These are phyloP conservation scores for Aurelia sp. DNA, from an alignment of 30 jellyfish, hydroid and myxozoan species.

Conservation along the genomic window DNA sequence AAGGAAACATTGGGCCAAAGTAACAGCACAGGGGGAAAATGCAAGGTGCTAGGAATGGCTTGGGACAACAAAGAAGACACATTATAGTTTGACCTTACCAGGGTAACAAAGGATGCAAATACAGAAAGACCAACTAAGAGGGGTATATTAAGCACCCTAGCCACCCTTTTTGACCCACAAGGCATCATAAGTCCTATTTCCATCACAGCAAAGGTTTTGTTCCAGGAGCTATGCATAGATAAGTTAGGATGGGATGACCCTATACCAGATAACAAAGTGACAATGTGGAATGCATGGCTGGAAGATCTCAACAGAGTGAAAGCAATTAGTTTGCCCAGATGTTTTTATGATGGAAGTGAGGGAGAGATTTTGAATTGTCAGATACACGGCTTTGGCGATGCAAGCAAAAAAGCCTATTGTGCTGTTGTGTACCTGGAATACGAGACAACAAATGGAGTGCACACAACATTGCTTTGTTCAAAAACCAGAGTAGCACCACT, in stretches of 20 bases:
- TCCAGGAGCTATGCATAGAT: constrained; percentile 34
- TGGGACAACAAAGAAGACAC: constrained; percentile 42
- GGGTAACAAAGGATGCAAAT: neutral
- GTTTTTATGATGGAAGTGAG: constrained; percentile 18
- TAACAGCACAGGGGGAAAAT: neutral
- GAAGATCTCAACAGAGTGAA: constrained; percentile 24
- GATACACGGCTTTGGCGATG: constrained; percentile 72
- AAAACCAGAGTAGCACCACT: constrained; percentile 74
- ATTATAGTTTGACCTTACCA: constrained; percentile 5
- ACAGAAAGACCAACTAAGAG: constrained; percentile 11
- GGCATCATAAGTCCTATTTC: constrained; percentile 35
- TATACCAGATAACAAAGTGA: neutral
- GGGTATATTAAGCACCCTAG: constrained; percentile 21
- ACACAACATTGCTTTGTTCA: constrained; percentile 21
- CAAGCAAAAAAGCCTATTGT: constrained; percentile 8
- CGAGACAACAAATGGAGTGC: constrained; percentile 36
- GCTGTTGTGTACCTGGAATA: constrained; percentile 26
- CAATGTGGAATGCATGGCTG: constrained; percentile 22
- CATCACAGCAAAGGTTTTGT: constrained; percentile 25
- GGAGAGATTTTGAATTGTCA: constrained; percentile 42
- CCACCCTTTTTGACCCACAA: constrained; percentile 47
- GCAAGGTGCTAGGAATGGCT: constrained; percentile 26
- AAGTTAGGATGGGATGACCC: constrained; percentile 43
- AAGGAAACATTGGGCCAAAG: constrained; percentile 17
- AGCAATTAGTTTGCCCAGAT: constrained; percentile 20